Conservation (phyloP, 2,113 vertebrate species). For the Murina feae region DNA sequence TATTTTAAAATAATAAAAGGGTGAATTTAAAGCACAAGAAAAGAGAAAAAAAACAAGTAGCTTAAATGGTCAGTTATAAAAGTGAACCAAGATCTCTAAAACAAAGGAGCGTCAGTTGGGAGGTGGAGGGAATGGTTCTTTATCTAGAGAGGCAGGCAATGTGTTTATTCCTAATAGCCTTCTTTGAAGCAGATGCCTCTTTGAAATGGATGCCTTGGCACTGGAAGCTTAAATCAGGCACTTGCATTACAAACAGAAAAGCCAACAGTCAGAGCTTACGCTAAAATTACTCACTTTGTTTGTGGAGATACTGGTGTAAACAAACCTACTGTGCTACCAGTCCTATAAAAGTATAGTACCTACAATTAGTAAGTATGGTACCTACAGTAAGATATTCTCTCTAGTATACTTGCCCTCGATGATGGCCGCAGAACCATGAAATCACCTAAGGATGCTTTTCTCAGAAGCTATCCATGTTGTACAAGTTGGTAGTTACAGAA, state of each 20-base stretch:
- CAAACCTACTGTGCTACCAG: not conserved
- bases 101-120: not conserved
- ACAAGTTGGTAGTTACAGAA: not conserved
- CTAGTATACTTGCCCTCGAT: not conserved
- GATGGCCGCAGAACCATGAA: not conserved
- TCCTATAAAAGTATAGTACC: not conserved
- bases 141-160: not conserved
- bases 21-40: not conserved
- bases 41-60: not conserved
- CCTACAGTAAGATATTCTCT: not conserved
- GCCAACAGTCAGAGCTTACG: not conserved
- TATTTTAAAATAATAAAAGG: not conserved
- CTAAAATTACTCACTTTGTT: not conserved
- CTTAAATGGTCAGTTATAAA: not conserved
- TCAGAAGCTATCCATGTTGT: not conserved
- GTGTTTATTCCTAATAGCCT: not conserved
- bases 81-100: not conserved
- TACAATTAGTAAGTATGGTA: not conserved
- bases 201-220: not conserved
- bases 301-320: not conserved
- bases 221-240: not conserved
- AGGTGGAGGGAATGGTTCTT: not conserved
- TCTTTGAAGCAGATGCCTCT: not conserved
- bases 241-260: not conserved
- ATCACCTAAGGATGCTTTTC: not conserved